Conservation (phyloP, 2,888 invertebrate species). For the Omphaloscelis lunosa region DNA sequence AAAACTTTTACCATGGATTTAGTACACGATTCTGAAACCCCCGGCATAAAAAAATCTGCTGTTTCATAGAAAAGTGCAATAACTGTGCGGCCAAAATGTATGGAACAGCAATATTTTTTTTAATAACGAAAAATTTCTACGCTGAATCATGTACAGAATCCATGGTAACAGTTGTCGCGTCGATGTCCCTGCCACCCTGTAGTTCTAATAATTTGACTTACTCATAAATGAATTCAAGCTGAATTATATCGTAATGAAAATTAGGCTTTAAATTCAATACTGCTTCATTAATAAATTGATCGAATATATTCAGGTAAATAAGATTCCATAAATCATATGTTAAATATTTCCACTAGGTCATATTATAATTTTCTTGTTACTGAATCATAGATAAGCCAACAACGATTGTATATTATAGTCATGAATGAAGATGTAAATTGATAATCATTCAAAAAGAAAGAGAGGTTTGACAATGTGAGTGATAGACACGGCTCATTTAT, state of each 20-base stretch:
- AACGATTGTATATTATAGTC: neutral
- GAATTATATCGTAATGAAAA: constrained; percentile 28
- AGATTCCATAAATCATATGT: neutral
- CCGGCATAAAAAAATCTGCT: no score
- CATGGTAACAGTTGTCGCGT: no score
- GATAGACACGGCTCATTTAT: neutral
- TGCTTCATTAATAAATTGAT: neutral
- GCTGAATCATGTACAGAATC: no score
- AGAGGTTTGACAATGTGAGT: neutral
- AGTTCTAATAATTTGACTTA: neutral
- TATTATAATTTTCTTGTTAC: neutral
- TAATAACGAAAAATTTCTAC: no score
- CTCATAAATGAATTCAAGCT: neutral
- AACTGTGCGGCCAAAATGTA: no score
- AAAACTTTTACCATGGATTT: no score
- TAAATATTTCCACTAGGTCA: neutral
- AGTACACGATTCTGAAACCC: no score
- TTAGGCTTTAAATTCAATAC: constrained; percentile 8
- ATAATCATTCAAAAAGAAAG: neutral
- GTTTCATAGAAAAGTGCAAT: no score
- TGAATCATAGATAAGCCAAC: neutral
- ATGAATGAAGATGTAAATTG: neutral
- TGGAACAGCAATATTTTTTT: no score
- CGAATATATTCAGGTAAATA: neutral
- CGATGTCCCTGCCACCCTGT: no score